Conservation (phyloP, 2,113 vertebrate genomes). For the Engraulis encrasicolus region DNA sequence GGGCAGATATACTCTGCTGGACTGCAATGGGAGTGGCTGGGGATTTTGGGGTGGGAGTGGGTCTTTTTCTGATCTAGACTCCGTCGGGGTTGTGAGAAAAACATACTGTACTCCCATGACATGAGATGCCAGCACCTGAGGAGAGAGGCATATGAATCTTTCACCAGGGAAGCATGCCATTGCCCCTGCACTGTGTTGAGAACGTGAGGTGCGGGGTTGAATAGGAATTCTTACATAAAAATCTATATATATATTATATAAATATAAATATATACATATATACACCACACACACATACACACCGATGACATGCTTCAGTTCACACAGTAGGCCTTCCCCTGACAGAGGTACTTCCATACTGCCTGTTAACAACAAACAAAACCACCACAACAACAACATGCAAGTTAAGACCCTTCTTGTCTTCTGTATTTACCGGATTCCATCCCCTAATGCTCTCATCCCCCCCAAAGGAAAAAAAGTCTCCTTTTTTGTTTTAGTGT, state of each 20-base stretch:
- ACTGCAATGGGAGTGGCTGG: neutral
- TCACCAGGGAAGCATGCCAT: conserved; percentile 25
- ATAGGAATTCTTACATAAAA: conserved; percentile 22
- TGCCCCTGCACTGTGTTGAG: conserved; percentile 25
- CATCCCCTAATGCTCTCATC: conserved; percentile 16
- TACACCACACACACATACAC: neutral
- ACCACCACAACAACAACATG: conserved; percentile 8
- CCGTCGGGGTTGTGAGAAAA: neutral
- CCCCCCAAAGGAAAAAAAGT: neutral
- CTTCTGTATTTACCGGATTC: conserved; percentile 40
- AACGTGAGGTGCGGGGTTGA: conserved; percentile 5
- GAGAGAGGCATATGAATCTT: neutral
- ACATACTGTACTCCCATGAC: neutral
- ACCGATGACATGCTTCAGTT: conserved; percentile 1
- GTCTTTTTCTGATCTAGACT: neutral
- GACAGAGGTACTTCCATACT: conserved; percentile 28
- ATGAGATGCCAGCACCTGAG: neutral
- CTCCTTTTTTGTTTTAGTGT: conserved; percentile 78
- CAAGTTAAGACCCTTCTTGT: conserved; percentile 10
- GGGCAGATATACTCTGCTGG: neutral
- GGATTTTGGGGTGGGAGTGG: neutral
- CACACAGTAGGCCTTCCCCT: neutral
- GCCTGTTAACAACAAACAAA: conserved; percentile 13
- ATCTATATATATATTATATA: too few species aligned
- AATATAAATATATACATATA: neutral